Conservation (phyloP, 2,797 vertebrate genomes). For the Bradypodion pumilum region DNA sequence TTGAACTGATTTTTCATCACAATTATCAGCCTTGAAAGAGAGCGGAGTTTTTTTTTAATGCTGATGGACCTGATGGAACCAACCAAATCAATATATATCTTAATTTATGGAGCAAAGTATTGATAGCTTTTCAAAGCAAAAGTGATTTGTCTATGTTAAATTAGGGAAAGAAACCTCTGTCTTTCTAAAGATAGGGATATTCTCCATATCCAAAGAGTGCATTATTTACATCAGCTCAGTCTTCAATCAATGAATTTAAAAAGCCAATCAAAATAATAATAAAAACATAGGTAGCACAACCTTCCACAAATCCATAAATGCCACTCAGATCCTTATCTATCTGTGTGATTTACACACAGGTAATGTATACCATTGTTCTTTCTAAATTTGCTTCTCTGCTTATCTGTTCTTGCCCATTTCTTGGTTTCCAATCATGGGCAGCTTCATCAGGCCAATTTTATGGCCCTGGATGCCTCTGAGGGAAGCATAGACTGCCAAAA, state of each 20-base stretch:
- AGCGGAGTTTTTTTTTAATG: background rate
- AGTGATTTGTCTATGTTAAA: background rate
- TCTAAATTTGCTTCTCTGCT: background rate
- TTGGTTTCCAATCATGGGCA: background rate
- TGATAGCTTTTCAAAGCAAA: background rate
- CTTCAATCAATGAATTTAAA: background rate
- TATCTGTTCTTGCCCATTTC: background rate
- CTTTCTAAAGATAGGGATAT: background rate
- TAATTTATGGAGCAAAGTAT: conserved; percentile 19
- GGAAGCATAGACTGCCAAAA: too few species aligned
- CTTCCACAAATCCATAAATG: background rate
- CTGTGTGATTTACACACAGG: background rate
- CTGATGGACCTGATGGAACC: background rate
- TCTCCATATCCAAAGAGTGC: background rate
- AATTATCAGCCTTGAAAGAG: background rate
- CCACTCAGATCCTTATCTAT: background rate
- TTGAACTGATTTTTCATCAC: background rate
- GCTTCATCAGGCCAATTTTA: too few species aligned
- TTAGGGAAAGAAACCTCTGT: background rate
- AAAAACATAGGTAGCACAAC: background rate
- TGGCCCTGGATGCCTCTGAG: too few species aligned
- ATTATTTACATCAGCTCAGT: background rate
- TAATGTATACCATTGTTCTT: background rate
- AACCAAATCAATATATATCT: conserved; percentile 5
- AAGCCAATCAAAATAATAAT: background rate